Conservation (phyloP, 2,797 vertebrate genomes). For the Phoeniculus purpureus region DNA sequence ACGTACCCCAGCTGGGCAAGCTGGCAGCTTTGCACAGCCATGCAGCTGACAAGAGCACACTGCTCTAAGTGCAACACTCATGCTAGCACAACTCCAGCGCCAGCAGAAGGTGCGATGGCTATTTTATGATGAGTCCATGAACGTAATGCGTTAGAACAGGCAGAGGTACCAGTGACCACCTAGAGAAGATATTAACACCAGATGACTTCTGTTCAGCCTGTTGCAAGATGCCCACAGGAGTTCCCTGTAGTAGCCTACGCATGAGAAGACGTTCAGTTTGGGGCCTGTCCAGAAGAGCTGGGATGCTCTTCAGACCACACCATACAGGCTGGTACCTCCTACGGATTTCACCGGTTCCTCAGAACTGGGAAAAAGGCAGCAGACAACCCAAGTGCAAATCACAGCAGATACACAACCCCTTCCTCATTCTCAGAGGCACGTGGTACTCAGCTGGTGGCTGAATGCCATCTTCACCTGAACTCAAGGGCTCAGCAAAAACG, state of each 20-base stretch:
- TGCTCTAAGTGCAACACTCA: neutral
- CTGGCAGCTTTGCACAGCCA: rapidly evolving
- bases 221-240: neutral
- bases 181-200: neutral
- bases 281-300: neutral
- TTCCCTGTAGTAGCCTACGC: neutral
- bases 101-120: neutral
- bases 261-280: neutral
- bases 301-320: neutral
- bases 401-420: neutral
- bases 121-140: neutral
- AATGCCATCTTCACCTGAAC: neutral
- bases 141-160: neutral
- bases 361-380: neutral
- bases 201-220: neutral
- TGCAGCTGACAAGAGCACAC: rapidly evolving
- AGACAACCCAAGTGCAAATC: neutral
- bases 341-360: neutral
- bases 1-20: neutral
- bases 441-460: neutral
- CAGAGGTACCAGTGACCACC: neutral
- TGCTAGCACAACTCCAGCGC: neutral
- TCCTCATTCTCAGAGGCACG: neutral
- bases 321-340: neutral
- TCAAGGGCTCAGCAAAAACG: neutral